These are phyloP conservation scores for Coregonus clupeaformis DNA, from an alignment of 2,113 vertebrate genomes.

Conservation along the genomic window DNA sequence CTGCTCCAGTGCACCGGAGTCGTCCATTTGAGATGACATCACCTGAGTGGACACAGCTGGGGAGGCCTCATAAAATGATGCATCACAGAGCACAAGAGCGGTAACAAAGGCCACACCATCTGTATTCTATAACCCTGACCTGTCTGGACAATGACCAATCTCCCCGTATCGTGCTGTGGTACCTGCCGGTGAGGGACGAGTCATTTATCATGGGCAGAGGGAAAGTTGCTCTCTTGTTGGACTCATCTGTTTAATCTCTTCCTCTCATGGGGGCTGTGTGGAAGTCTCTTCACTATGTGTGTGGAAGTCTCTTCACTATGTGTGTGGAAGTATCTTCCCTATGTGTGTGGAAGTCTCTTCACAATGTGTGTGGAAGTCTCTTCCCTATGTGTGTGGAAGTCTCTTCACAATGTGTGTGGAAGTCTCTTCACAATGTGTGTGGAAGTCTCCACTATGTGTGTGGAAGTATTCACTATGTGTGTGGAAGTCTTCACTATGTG, in stretches of 20 bases:
- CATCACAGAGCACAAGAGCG: conserved; percentile 16
- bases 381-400: too few species aligned
- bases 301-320: too few species aligned
- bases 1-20: conserved; percentile 12
- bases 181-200: conserved; percentile 8
- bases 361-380: too few species aligned
- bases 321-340: too few species aligned
- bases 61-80: conserved; percentile 1
- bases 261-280: conserved; percentile 7
- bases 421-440: too few species aligned
- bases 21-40: conserved; percentile 31
- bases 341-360: not conserved
- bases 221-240: conserved; percentile 4
- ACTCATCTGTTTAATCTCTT: conserved; percentile 8
- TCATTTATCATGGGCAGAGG: conserved; percentile 22
- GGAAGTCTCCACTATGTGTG: too few species aligned
- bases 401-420: too few species aligned
- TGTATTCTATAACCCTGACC: conserved; percentile 32
- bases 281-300: not conserved
- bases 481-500: too few species aligned
- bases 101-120: conserved; percentile 20
- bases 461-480: too few species aligned
- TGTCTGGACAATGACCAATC: conserved; percentile 25
- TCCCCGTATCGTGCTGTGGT: conserved; percentile 1
- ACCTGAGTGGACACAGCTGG: conserved; percentile 32